phyloP scores from a whole-genome alignment of 2,113 vertebrate genomes.

The Artemisiospiza belli region DNA sequence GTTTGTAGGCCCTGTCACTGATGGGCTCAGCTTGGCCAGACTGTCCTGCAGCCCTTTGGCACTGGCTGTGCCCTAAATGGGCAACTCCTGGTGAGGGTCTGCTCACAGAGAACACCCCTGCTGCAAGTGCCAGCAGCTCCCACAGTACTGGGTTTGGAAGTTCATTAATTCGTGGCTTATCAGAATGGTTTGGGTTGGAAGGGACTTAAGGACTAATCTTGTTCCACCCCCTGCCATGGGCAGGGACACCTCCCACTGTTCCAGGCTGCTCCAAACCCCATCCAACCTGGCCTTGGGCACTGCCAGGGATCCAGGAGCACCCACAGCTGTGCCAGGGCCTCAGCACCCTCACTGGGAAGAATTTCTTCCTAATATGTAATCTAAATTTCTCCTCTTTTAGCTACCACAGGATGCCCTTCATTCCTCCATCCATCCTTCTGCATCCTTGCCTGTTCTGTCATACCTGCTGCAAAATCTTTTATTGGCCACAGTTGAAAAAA shows the following conservation, averaged over 20 bases:
- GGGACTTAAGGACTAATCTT: background rate
- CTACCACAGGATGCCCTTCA: background rate
- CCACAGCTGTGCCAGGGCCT: background rate
- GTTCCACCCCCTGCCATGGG: background rate
- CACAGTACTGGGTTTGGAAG: background rate
- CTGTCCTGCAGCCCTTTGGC: background rate
- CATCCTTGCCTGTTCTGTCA: background rate
- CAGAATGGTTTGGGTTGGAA: background rate
- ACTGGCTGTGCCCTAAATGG: background rate
- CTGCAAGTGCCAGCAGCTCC: background rate
- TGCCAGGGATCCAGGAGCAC: background rate
- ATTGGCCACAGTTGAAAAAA: background rate
- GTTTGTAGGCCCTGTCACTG: no score
- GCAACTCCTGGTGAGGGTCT: background rate
- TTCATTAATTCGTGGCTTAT: background rate
- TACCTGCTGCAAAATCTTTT: background rate
- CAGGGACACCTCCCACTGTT: background rate
- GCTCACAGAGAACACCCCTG: background rate
- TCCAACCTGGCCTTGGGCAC: background rate
- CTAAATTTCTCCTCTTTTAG: background rate
- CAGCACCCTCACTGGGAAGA: no score
- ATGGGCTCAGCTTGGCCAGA: background rate
- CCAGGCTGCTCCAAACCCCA: rapidly evolving
- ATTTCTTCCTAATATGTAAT: background rate
- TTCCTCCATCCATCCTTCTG: background rate